Percentiles rank a stretch among this genome's conserved stretches.
Evolutionary conservation across 2,113 vertebrate species (phyloP).

Genomic region (Collichthys lucidus): DNA sequence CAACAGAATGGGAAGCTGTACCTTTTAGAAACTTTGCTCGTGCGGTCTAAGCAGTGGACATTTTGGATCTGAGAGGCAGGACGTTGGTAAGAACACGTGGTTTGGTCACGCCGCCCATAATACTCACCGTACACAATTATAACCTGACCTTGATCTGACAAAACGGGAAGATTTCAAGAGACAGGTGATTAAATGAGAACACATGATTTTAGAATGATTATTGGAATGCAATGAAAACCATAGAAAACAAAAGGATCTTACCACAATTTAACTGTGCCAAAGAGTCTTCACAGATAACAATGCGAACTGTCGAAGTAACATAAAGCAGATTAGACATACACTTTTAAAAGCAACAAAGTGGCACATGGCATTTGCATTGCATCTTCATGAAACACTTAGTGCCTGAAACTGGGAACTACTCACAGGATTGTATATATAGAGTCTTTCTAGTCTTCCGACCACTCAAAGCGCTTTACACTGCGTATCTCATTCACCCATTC

Average conservation of each 20-base stretch:
- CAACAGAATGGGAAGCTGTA: background rate
- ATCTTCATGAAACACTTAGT: background rate
- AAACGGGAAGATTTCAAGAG: background rate
- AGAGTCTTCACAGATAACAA: constrained; percentile 3
- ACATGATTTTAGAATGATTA: no score
- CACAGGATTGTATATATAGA: no score
- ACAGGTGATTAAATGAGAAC: background rate
- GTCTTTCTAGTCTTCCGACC: no score
- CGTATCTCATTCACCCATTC: no score
- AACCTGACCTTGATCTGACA: constrained; percentile 1
- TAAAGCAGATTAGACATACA: background rate
- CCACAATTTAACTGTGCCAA: background rate
- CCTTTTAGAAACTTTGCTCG: constrained; percentile 25
- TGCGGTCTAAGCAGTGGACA: background rate
- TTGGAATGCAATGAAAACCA: background rate
- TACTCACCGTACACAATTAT: constrained; percentile 17
- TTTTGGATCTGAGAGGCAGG: background rate
- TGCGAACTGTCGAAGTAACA: constrained; percentile 13
- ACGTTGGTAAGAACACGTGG: constrained; percentile 13
- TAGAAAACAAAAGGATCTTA: background rate
- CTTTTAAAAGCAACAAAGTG: background rate
- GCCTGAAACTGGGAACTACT: background rate
- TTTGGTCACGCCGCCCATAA: constrained; percentile 35
- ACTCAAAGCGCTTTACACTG: no score
- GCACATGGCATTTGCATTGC: background rate